phyloP scores from a whole-genome alignment of 1,140 invertebrate genomes.

The Octopus bimaculoides region DNA sequence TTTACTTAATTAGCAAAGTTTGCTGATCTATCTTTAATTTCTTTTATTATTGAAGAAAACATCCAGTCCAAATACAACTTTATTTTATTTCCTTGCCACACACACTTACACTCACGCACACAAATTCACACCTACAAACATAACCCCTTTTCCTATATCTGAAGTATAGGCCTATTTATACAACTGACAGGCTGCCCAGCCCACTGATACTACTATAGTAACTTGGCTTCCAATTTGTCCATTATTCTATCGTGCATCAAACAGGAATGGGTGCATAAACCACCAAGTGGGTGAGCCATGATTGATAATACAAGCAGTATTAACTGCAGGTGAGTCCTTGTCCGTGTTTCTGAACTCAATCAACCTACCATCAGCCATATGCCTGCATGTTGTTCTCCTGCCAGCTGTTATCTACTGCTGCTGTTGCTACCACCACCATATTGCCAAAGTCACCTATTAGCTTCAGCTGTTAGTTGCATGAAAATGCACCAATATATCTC shows the following conservation, averaged over 20 bases:
- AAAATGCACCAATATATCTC: neutral
- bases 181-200: neutral
- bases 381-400: neutral
- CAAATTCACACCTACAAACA: too few species aligned
- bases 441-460: neutral
- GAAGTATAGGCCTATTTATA: neutral
- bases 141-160: neutral
- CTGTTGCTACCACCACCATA: neutral
- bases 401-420: neutral
- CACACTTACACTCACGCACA: too few species aligned
- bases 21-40: too few species aligned
- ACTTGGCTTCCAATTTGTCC: neutral
- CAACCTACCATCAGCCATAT: neutral
- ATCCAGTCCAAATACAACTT: too few species aligned
- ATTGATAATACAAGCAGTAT: neutral
- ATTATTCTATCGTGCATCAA: neutral
- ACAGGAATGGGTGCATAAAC: neutral
- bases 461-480: slow-evolving; percentile 10
- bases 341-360: slow-evolving; percentile 1
- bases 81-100: too few species aligned
- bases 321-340: slow-evolving; percentile 6
- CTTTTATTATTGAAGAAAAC: too few species aligned
- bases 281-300: neutral
- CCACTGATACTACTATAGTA: neutral
- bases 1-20: too few species aligned